A percentile compares a stretch with the other conserved stretches of the same genome.
phyloP scores from a whole-genome alignment of 2,888 invertebrate genomes.

The Noctua pronuba region DNA sequence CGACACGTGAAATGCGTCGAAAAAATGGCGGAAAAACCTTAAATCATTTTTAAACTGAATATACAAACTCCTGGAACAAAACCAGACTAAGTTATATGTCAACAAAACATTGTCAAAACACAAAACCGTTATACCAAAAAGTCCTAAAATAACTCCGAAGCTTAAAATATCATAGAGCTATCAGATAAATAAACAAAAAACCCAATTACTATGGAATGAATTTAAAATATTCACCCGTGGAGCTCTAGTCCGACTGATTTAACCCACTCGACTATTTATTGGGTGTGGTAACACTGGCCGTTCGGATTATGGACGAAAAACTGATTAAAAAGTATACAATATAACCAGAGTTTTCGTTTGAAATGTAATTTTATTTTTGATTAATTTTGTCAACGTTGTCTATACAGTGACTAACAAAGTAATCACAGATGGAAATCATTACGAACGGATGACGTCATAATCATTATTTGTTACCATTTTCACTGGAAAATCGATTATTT shows the following conservation, averaged over 20 bases:
- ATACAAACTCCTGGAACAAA: background rate
- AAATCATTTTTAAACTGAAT: background rate
- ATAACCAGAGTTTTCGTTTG: constrained; percentile 20
- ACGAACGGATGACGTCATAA: background rate
- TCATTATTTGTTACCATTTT: background rate
- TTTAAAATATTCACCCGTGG: constrained; percentile 70
- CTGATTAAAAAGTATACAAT: constrained; percentile 49
- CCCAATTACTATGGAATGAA: constrained; percentile 66
- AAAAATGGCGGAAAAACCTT: background rate
- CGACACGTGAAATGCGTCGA: background rate
- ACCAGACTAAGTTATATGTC: background rate
- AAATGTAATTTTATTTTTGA: constrained; percentile 18
- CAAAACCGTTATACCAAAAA: constrained; percentile 29
- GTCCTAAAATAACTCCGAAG: constrained; percentile 40
- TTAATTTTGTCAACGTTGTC: background rate
- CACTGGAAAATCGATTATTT: background rate
- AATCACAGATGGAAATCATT: background rate
- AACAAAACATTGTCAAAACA: constrained; percentile 8
- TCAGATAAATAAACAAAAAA: constrained; percentile 66
- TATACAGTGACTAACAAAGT: background rate
- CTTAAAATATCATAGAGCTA: constrained; percentile 51
- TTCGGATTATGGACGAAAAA: constrained; percentile 59
- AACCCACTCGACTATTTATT: constrained; percentile 67
- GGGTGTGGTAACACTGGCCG: constrained; percentile 48
- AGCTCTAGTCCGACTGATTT: constrained; percentile 47